phyloP scores from a whole-genome alignment of 2,113 vertebrate species.

The Mixornis gularis region DNA sequence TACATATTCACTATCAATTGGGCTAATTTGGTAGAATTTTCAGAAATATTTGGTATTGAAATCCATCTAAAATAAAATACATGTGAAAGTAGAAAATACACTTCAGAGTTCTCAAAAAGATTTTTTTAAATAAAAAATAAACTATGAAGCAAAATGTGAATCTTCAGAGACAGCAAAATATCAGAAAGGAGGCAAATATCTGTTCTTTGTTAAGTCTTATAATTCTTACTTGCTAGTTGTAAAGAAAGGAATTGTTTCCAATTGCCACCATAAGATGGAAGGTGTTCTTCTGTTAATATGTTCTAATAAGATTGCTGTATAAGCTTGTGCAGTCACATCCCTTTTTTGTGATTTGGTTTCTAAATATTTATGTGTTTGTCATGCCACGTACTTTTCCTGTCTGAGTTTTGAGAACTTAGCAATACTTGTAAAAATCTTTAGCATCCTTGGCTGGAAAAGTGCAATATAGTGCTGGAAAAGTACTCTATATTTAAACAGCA shows the following conservation, averaged over 20 bases:
- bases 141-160: background rate
- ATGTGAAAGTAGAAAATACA: background rate
- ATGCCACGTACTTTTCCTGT: background rate
- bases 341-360: background rate
- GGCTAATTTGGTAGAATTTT: background rate
- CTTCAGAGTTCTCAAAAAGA: background rate
- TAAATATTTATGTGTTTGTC: background rate
- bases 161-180: background rate
- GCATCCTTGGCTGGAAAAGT: background rate
- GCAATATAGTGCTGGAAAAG: background rate
- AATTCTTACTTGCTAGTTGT: background rate
- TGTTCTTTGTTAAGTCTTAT: background rate
- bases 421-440: background rate
- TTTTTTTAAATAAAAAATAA: background rate
- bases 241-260: background rate
- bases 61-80: conserved; percentile 10
- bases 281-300: background rate
- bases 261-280: background rate
- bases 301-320: background rate
- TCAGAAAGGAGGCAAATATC: background rate
- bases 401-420: background rate
- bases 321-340: background rate
- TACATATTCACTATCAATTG: background rate
- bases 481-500: background rate
- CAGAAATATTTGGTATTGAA: background rate